Percentiles rank a stretch among this genome's conserved stretches.
These are phyloP conservation scores for Neopelma chrysocephalum DNA, from an alignment of 2,797 vertebrate genomes.

Conservation along the genomic window DNA sequence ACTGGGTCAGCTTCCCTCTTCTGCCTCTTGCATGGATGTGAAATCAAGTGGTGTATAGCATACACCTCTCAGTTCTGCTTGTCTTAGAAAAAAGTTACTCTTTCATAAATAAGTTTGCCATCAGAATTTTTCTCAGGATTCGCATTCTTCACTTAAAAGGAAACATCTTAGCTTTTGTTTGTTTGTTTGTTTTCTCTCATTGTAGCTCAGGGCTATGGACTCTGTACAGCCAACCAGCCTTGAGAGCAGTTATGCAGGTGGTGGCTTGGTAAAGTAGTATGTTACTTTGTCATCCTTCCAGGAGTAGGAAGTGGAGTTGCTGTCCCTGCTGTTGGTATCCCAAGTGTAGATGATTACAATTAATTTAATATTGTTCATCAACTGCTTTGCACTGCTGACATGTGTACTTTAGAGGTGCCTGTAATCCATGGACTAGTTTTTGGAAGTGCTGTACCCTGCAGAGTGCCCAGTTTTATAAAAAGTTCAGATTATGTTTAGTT, in stretches of 20 bases:
- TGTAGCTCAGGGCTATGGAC: background rate
- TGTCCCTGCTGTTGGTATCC: background rate
- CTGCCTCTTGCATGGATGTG: accelerated
- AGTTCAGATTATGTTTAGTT: background rate
- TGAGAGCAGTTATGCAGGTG: background rate
- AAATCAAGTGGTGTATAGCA: background rate
- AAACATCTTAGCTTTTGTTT: background rate
- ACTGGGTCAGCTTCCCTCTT: background rate
- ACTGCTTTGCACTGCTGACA: background rate
- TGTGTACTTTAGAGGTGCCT: background rate
- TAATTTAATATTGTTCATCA: background rate
- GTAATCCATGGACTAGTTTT: background rate
- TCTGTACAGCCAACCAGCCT: background rate
- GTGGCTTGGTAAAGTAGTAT: background rate
- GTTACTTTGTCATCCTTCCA: background rate
- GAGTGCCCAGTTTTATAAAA: background rate
- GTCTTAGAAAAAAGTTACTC: background rate
- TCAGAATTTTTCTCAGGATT: background rate
- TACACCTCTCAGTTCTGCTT: background rate
- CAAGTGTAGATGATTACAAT: background rate
- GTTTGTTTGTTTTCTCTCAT: background rate
- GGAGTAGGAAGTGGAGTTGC: background rate
- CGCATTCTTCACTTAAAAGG: background rate
- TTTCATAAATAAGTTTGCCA: background rate
- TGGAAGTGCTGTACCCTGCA: background rate